Evolutionary conservation across 2,888 invertebrate genomes (phyloP), one percentile per base, ranked within the genome.

Genomic region (Stenolophus ochropezus): DNA sequence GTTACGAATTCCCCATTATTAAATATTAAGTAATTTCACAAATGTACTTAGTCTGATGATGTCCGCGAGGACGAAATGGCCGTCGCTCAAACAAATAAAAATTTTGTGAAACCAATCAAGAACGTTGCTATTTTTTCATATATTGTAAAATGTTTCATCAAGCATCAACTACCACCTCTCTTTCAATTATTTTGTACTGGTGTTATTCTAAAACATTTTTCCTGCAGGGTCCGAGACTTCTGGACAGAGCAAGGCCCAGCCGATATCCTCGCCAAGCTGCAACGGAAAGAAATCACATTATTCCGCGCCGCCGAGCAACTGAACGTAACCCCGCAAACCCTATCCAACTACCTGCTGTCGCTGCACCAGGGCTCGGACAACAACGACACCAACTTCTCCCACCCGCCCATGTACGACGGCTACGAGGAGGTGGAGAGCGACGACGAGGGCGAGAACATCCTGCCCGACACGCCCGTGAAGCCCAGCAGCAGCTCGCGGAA

Each of bases 171-270:
- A 5, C 3, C 5, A 27, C 5, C 5, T 27, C 27, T 5, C 3
- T 49, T 49, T 49, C 11, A 5, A 49, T 49, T 49, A 3, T 27
- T 5, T 3, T 27, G 27, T 27, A 27, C 4, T 27, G 4, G 5
- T 49, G 8, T n/a, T 49, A 4, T 14, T 14, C 51, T 53, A 53
- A 53, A 53, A 16, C 51, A 53, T 53, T 53, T 18, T 16, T 23
- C 14, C 47, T 73, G 8, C 21, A 92, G 92, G 89, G 92, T 92
- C 82, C 89, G 94, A 80, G 95, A 95, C 87, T 94, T 94, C 90
- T 95, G 95, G 95, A 93, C 93, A 82, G 94, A 94, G 85, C 94
- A 94, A 84, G 94, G 94, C 0, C 94, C 95, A 0, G 93, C 94
- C 0, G 95, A 95, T 84, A 93, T 95, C 69, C 88, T 95, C 82